phyloP scores from a whole-genome alignment of 2,888 invertebrate species.

The Danaus chrysippus region DNA sequence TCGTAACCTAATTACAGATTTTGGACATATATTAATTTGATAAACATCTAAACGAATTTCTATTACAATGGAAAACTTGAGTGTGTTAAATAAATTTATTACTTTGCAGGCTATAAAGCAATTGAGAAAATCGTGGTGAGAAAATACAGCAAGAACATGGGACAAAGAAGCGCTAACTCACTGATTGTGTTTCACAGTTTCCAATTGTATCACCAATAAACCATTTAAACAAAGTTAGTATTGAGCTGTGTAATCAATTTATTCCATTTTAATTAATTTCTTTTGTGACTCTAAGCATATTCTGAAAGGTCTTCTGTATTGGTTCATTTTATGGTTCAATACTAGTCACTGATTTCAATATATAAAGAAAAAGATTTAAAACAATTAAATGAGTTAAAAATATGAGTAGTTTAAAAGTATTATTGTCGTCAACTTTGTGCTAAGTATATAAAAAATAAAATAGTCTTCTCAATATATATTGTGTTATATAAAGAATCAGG shows the following conservation, averaged over 20 bases:
- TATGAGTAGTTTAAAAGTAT: too few relatives aligned
- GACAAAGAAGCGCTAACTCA: slow-evolving; percentile 37
- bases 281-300: background rate
- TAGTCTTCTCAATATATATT: too few relatives aligned
- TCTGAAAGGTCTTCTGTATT: too few relatives aligned
- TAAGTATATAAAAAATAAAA: too few relatives aligned
- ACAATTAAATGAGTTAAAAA: too few relatives aligned
- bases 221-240: slow-evolving; percentile 16
- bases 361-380: too few relatives aligned
- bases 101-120: slow-evolving; percentile 45
- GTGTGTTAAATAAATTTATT: slow-evolving; percentile 47
- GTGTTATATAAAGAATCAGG: too few relatives aligned
- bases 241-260: slow-evolving; percentile 18
- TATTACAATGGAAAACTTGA: slow-evolving; percentile 35
- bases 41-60: background rate
- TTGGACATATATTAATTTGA: too few relatives aligned
- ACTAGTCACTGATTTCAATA: too few relatives aligned
- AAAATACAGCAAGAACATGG: slow-evolving; percentile 41
- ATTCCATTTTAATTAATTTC: background rate
- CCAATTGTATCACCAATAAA: slow-evolving; percentile 23
- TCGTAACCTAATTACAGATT: too few relatives aligned
- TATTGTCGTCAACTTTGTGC: too few relatives aligned
- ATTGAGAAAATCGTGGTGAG: slow-evolving; percentile 52
- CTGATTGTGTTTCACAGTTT: slow-evolving; percentile 39
- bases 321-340: too few relatives aligned